Conservation (phyloP, 2,888 invertebrate species). For the Phortica magna region DNA sequence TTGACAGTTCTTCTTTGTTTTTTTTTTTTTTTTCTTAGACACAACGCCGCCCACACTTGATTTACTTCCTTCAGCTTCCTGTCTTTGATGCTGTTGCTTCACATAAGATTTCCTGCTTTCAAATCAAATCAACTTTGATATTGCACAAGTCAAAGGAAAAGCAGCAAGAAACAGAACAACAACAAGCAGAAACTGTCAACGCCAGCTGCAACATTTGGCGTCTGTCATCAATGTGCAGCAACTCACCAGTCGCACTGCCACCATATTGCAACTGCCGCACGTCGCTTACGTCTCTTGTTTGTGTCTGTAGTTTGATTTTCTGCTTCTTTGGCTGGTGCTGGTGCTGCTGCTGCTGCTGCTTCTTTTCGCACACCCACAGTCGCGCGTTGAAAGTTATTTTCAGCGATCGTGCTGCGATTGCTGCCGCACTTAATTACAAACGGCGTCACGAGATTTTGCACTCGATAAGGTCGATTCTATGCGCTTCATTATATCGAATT, state of each 20-base stretch:
- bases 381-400: constrained; percentile 49
- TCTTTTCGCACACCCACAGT: constrained; percentile 33
- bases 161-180: background rate
- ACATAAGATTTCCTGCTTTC: no score
- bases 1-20: no score
- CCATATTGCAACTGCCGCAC: background rate
- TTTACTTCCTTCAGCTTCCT: no score
- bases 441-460: constrained; percentile 31
- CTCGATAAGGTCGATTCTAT: constrained; percentile 1
- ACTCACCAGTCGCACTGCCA: background rate
- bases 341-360: no score
- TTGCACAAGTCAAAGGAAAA: background rate
- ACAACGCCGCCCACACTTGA: no score
- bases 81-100: no score
- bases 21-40: no score
- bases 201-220: constrained; percentile 43
- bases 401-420: constrained; percentile 56
- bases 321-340: background rate
- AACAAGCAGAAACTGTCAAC: constrained; percentile 26
- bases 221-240: constrained; percentile 38
- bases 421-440: constrained; percentile 60
- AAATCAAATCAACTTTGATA: no score
- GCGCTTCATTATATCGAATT: constrained; percentile 8
- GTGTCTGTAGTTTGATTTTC: background rate
- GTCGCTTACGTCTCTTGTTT: no score